A percentile compares a stretch with the other conserved stretches of the same genome.
Conservation (phyloP, 2,113 vertebrate species). For the Salminus brasiliensis region DNA sequence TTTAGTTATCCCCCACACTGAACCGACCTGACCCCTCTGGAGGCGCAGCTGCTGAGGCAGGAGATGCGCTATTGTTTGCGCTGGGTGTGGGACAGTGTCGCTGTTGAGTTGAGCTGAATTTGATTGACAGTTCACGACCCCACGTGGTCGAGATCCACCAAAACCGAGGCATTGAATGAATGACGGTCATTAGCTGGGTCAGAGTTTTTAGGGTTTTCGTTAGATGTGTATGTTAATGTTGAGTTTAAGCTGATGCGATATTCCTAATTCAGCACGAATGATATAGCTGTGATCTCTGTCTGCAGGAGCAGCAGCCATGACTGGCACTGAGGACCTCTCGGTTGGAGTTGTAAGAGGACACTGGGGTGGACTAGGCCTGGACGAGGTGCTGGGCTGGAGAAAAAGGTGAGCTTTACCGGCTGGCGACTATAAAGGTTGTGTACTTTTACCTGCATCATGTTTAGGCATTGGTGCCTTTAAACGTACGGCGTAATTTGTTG, state of each 20-base stretch:
- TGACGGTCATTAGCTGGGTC: too few relatives aligned
- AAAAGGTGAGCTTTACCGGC: background rate
- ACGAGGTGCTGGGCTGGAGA: background rate
- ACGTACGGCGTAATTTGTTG: background rate
- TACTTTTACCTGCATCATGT: background rate
- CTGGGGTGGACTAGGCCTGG: background rate
- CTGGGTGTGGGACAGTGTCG: background rate
- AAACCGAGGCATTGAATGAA: background rate
- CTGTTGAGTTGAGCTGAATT: background rate
- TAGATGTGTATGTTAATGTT: too few relatives aligned
- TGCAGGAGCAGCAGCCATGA: background rate
- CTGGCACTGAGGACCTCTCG: background rate
- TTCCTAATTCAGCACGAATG: too few relatives aligned
- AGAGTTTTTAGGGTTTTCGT: too few relatives aligned
- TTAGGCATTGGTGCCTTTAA: background rate
- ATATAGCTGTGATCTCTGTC: background rate
- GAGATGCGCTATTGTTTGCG: background rate
- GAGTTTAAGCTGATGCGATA: too few relatives aligned
- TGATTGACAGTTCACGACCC: background rate
- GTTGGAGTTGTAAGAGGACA: background rate
- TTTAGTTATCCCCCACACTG: too few relatives aligned
- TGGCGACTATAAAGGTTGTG: background rate
- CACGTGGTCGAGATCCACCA: background rate
- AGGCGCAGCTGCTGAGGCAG: background rate
- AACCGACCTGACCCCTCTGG: too few relatives aligned